Evolutionary conservation across 2,888 invertebrate species (phyloP), one percentile per base, ranked within the genome.

Genomic region (Drosophila picticornis): DNA sequence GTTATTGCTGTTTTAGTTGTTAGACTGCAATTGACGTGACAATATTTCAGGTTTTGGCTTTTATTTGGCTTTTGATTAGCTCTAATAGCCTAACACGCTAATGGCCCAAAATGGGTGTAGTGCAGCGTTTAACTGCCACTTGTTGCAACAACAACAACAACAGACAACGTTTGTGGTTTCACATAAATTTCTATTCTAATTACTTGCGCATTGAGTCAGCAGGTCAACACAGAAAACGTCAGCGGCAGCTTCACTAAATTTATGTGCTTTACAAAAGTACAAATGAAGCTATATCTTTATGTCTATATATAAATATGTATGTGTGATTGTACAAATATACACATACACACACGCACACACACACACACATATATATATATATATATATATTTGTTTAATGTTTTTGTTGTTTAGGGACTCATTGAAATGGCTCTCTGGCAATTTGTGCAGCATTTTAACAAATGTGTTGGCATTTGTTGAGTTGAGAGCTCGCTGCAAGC

Each of bases 11-110:
- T 43, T 60, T 59, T 32, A 11, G 36, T n/a, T 50, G 50, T 19
- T 48, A n/a, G 2, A 56, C 38, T 64, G 69, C 75, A 69, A 64
- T 69, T 61, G 61, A 29, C 55, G 53, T 43, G 38, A 61, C 72
- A 69, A 77, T 83, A 83, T 85, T 73, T 81, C 67, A 77, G 77
- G 59, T 65, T 72, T 62, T 57, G 61, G 68, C 62, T 72, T 88
- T 90, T 90, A 88, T 87, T 87, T 83, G 83, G 77, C 83, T 81
- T 87, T 87, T 90, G 90, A 87, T 87, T 90, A 85, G 88, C 81
- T 86, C 67, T 80, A 88, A 90, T 88, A 76, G 88, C 77, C 59
- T 57, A 70, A 77, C 63, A 77, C 65, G 72, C 53, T 59, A 83
- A 57, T 56, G 67, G 66, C 51, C 36, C 31, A 57, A 57, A 57